Evolutionary conservation across 2,888 invertebrate species (phyloP).

Genomic region (Callosobruchus maculatus): DNA sequence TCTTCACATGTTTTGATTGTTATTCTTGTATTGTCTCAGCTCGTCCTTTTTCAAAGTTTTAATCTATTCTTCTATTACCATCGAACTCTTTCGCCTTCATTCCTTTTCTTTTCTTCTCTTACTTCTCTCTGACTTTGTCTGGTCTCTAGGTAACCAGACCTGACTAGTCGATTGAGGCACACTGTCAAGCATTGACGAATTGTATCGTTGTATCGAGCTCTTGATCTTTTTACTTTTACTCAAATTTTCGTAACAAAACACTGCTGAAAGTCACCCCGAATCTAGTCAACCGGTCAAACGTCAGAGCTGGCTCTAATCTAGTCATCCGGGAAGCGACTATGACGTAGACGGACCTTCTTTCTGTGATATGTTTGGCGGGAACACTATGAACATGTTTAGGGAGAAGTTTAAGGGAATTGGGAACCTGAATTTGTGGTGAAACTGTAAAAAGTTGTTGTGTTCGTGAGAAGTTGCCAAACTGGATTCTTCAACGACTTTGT

Average conservation of each 20-base stretch:
- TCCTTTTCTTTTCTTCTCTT: too few species aligned
- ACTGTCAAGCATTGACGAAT: too few species aligned
- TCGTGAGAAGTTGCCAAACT: slow-evolving; percentile 50
- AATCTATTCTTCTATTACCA: too few species aligned
- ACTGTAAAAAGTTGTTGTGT: not conserved
- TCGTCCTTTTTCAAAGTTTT: too few species aligned
- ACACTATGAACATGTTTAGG: not conserved
- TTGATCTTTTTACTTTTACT: too few species aligned
- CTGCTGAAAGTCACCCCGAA: not conserved
- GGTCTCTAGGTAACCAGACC: too few species aligned
- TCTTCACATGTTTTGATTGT: too few species aligned
- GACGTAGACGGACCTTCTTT: not conserved
- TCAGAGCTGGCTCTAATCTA: not conserved
- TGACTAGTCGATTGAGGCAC: too few species aligned
- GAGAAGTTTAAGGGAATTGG: not conserved
- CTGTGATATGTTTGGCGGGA: not conserved
- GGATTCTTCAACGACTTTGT: slow-evolving; percentile 65
- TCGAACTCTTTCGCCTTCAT: too few species aligned
- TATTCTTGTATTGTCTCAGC: too few species aligned
- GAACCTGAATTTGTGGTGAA: not conserved
- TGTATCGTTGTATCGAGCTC: too few species aligned
- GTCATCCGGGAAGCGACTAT: not conserved
- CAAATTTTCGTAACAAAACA: not conserved
- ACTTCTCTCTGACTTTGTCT: too few species aligned
- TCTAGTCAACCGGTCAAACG: not conserved